A percentile compares a stretch with the other conserved stretches of the same genome.
Evolutionary conservation across 2,888 invertebrate genomes (phyloP).

Genomic region (Heteropelma amictum): DNA sequence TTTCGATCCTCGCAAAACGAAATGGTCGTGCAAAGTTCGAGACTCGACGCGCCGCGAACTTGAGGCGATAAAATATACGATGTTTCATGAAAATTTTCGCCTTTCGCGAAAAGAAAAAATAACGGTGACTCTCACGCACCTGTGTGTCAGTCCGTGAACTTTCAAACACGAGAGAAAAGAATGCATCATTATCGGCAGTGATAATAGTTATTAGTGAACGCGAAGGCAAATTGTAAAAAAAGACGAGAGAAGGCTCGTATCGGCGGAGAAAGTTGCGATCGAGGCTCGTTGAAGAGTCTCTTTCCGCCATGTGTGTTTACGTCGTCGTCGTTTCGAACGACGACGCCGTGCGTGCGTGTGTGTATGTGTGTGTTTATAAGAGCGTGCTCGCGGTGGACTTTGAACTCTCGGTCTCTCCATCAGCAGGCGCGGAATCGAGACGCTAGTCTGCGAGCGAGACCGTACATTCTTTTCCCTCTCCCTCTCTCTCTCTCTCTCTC

Average conservation of each 20-base stretch:
- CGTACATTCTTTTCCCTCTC: neutral
- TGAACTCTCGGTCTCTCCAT: constrained; percentile 50
- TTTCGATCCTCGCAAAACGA: too few species aligned
- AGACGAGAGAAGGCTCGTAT: neutral
- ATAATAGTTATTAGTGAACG: too few species aligned
- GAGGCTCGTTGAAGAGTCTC: neutral
- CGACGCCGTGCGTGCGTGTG: neutral
- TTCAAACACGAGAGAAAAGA: too few species aligned
- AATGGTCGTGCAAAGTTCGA: too few species aligned
- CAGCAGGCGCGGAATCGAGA: constrained; percentile 10
- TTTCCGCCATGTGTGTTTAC: neutral
- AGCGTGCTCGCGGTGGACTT: too few species aligned
- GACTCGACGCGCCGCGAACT: too few species aligned
- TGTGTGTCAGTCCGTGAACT: too few species aligned
- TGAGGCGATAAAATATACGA: too few species aligned
- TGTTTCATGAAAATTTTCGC: too few species aligned
- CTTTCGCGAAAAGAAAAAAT: too few species aligned
- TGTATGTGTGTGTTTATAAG: constrained; percentile 24
- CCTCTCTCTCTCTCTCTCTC: neutral
- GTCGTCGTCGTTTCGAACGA: neutral
- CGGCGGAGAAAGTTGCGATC: constrained; percentile 17
- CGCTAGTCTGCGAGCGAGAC: constrained; percentile 23
- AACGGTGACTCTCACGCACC: too few species aligned
- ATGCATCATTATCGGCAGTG: too few species aligned
- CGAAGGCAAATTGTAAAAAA: neutral